Evolutionary conservation across 2,113 vertebrate species (phyloP), one percentile per base, ranked within the genome.

Genomic region (Albula goreensis): DNA sequence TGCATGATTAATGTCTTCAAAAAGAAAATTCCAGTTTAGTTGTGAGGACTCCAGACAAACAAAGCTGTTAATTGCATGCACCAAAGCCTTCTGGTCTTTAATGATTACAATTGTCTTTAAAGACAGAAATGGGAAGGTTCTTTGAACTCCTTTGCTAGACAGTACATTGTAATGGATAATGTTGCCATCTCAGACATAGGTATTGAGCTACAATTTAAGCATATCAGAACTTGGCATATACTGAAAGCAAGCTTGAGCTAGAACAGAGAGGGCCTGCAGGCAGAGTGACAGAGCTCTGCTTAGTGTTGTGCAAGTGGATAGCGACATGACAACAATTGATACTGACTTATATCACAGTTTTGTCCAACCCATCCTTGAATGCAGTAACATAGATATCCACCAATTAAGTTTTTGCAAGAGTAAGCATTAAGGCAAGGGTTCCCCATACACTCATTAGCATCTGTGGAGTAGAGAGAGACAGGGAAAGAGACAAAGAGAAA

Each of bases 351-450:
- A 90, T 99, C 96, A 97, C 98, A 99, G 96, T 98, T 96, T 92
- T 90, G 91, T 95, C 98, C 98, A 94, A 94, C 96, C 98, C 98
- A 99, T 97, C 98, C 97, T 89, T 90, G 97, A 94, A 97, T 94
- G 96, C 98, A 99, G 96, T 95, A 93, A 96, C 98, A 99, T 96
- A 96, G 97, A 98, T 98, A 99, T 98, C 98, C 97, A 96, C 98
- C 98, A 98, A 99, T 98, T 96, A 99, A 96, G 97, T 99, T 99
- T 99, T 98, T 99, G 97, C 98, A 99, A 96, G 96, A 96, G 93
- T 97, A 97, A 97, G 98, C 96, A 92, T 98, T 97, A 96, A 96
- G 94, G 96, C 98, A 99, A 94, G 97, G 96, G 94, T 96, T 97
- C 94, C 94, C 96, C 88, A 93, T 93, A 92, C 98, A 99, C 94